phyloP scores from a whole-genome alignment of 2,888 invertebrate species.

The Netelia virgata region DNA sequence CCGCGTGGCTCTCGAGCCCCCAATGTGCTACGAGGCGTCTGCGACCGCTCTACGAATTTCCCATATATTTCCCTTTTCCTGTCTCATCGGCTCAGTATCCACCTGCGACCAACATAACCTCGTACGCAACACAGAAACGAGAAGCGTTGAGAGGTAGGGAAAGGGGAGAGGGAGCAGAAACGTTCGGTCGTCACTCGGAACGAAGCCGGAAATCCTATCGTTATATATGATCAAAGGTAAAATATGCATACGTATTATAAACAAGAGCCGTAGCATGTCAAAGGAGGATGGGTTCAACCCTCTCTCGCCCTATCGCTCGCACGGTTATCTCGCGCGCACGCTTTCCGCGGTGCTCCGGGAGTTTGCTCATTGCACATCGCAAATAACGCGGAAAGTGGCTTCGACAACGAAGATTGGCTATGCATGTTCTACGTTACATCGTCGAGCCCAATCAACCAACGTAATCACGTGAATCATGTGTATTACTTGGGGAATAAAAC shows the following conservation, averaged over 20 bases:
- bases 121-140: constrained; percentile 23
- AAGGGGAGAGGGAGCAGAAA: not conserved
- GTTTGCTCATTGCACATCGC: constrained; percentile 61
- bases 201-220: constrained; percentile 47
- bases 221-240: constrained; percentile 65
- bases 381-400: constrained; percentile 7
- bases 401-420: constrained; percentile 8
- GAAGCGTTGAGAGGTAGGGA: not conserved
- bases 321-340: not conserved
- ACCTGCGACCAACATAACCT: constrained; percentile 45
- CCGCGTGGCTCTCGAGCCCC: constrained; percentile 32
- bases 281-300: not conserved
- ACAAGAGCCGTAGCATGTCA: constrained; percentile 34
- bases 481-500: not conserved
- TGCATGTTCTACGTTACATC: not conserved
- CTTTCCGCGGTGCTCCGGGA: constrained; percentile 29
- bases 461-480: not conserved
- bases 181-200: not conserved
- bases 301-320: not conserved
- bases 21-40: not conserved
- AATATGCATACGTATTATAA: constrained; percentile 62
- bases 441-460: constrained; percentile 14
- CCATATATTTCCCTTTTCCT: constrained; percentile 27
- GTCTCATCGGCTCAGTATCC: constrained; percentile 34
- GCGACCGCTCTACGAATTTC: not conserved